Evolutionary conservation across 1,140 invertebrate genomes (phyloP), one percentile per base, ranked within the genome.

Genomic region (Nasonia longicornis): DNA sequence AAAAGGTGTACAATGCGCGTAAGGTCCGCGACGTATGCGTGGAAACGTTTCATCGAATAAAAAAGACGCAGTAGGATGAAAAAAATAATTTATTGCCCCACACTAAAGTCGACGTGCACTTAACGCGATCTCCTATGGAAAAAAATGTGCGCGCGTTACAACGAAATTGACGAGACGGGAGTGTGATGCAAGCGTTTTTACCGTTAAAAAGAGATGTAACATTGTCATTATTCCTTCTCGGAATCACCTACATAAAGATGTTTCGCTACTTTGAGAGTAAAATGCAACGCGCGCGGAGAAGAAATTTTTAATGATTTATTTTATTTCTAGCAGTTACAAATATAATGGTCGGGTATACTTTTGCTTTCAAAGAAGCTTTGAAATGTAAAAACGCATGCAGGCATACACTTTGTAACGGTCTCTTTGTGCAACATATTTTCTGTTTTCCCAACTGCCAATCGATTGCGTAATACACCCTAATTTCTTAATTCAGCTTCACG

Each of bases 131-230:
- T 82, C 38, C 10, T 66, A 76, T 73, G 7, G 48, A 78, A 52
- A 69, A 64, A 75, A 75, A 76, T 74, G 63, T 35, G 31, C 52
- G 38, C 48, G 38, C 58, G 73, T 52, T 48, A 29, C 35, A 31
- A 52, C 73, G 80, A 78, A 82, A 77, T 78, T 63, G 63, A 69
- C 63, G 58, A 74, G 48, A 20, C 42, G 26, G 29, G 31, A 35
- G 29, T 26, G 64, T 82, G 80, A 78, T 58, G 80, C 52, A 82
- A 82, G 20, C 67, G 48, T 26, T 52, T 71, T 52, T 58, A 35
- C 67, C 80, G 80, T 78, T 78, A 82, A 78, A 77, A 80, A 35
- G 69, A 82, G 75, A 82, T 78, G 76, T 52, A 78, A 77, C 76
- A 22, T 82, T 52, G 48, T 74, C 73, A 72, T 78, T 82, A 81